Conservation (phyloP, 2,113 vertebrate genomes). For the Strigops habroptila region DNA sequence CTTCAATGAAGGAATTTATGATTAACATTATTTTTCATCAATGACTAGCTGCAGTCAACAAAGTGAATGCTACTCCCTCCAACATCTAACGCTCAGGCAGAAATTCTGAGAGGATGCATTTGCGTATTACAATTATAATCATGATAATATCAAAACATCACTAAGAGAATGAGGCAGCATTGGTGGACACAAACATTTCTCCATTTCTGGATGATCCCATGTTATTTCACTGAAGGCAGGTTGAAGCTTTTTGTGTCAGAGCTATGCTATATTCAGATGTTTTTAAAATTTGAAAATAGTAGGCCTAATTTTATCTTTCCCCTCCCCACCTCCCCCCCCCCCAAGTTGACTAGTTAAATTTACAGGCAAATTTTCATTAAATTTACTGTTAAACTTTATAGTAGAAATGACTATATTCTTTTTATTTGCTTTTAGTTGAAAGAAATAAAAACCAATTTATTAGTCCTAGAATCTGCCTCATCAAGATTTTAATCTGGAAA, state of each 20-base stretch:
- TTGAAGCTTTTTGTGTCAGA: not conserved
- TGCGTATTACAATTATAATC: not conserved
- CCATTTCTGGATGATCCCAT: not conserved
- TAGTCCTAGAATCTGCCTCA: not conserved
- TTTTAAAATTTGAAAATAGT: not conserved
- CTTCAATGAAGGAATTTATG: not conserved
- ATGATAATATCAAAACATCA: not conserved
- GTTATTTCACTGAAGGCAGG: not conserved
- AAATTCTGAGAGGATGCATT: not conserved
- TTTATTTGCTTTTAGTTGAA: not conserved
- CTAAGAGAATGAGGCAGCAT: not conserved
- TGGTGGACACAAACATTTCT: not conserved
- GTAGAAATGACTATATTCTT: not conserved
- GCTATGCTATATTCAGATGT: not conserved
- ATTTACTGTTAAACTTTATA: not conserved
- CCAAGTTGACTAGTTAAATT: not conserved
- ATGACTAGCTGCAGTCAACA: not conserved
- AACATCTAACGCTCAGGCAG: not conserved
- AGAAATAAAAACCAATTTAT: not conserved
- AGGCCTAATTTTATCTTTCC: not conserved
- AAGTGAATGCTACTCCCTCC: not conserved
- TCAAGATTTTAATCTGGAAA: not conserved
- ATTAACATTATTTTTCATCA: not conserved
- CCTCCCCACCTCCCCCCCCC: not conserved
- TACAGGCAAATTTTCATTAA: not conserved